phyloP scores from a whole-genome alignment of 2,113 vertebrate species.

The Protomyctophum bolini region DNA sequence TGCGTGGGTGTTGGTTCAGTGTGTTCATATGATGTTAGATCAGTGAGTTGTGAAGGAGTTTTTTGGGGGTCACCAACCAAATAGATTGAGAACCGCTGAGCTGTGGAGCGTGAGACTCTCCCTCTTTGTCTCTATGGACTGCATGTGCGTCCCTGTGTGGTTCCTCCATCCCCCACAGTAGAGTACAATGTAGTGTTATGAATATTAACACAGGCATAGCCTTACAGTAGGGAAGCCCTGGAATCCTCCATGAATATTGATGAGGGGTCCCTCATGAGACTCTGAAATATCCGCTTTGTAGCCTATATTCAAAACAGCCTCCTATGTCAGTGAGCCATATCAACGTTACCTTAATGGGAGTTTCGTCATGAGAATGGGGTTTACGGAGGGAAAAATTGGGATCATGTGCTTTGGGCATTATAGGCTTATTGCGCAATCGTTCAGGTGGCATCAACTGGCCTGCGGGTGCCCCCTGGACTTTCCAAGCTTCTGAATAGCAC shows the following conservation, averaged over 20 bases:
- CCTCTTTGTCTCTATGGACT: slow-evolving; percentile 9
- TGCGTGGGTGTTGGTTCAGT: too few relatives aligned
- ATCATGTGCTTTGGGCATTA: slow-evolving; percentile 28
- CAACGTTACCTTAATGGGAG: slow-evolving; percentile 31
- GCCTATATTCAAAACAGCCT: slow-evolving; percentile 48
- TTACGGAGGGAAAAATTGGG: slow-evolving; percentile 24
- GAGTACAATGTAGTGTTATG: slow-evolving; percentile 46
- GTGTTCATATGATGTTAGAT: too few relatives aligned
- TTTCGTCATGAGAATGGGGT: slow-evolving; percentile 17
- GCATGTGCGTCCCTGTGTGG: slow-evolving; percentile 30
- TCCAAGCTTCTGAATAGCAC: slow-evolving; percentile 34
- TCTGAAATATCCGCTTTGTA: slow-evolving; percentile 55
- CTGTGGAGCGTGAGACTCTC: neutral
- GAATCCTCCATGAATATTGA: slow-evolving; percentile 66
- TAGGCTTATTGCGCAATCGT: slow-evolving; percentile 20
- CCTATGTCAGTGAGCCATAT: slow-evolving; percentile 32
- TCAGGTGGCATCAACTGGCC: slow-evolving; percentile 1
- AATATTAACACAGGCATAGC: slow-evolving; percentile 60
- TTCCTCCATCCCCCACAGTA: slow-evolving; percentile 17
- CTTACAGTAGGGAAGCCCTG: slow-evolving; percentile 63
- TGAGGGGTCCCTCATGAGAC: slow-evolving; percentile 46
- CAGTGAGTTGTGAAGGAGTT: too few relatives aligned
- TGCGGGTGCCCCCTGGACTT: slow-evolving; percentile 36
- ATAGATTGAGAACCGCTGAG: too few relatives aligned
- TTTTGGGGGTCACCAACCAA: too few relatives aligned